phyloP scores from a whole-genome alignment of 1,140 invertebrate genomes.

The Phocides pigmalion region DNA sequence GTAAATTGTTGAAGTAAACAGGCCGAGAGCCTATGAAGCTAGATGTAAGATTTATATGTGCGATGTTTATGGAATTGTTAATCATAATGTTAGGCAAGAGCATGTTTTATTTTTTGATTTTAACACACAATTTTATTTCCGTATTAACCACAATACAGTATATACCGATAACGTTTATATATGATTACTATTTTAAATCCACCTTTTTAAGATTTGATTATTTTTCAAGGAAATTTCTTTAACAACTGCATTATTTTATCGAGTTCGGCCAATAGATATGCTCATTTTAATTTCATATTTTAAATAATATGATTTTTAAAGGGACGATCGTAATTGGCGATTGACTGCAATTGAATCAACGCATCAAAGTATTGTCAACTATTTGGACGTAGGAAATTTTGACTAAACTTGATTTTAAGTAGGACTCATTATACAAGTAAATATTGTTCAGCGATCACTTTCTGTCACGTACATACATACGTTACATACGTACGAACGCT shows the following conservation, averaged over 20 bases:
- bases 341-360: constrained; percentile 50
- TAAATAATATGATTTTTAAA: constrained; percentile 70
- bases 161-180: constrained; percentile 39
- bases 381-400: constrained; percentile 50
- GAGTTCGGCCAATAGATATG: constrained; percentile 45
- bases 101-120: constrained; percentile 80
- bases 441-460: constrained; percentile 36
- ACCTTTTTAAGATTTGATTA: constrained; percentile 73
- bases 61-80: constrained; percentile 38
- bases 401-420: constrained; percentile 59
- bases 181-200: constrained; percentile 39
- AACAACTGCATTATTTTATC: constrained; percentile 45
- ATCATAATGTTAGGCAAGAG: constrained; percentile 48
- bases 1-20: constrained; percentile 77
- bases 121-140: constrained; percentile 50
- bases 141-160: constrained; percentile 39
- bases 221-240: constrained; percentile 41
- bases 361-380: constrained; percentile 48
- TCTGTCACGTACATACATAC: background rate
- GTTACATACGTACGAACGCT: background rate
- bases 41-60: constrained; percentile 49
- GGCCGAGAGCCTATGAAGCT: constrained; percentile 41
- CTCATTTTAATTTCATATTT: constrained; percentile 74
- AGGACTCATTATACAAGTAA: constrained; percentile 45
- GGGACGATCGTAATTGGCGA: constrained; percentile 50